Evolutionary conservation across 1,140 invertebrate genomes (phyloP), one percentile per base, ranked within the genome.

Genomic region (Procambarus clarkii): DNA sequence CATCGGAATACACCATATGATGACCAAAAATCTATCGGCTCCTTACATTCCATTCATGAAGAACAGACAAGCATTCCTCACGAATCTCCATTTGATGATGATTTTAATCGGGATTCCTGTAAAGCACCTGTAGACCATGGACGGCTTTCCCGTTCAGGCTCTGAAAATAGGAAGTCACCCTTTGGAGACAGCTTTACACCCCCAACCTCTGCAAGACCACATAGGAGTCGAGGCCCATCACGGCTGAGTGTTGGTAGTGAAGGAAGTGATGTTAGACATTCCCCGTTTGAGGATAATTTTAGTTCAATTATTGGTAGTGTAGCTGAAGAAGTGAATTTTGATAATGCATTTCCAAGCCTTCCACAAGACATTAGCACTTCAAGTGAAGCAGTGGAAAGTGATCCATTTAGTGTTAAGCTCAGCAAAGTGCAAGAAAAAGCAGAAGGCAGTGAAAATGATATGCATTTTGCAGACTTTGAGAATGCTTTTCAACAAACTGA

Each of bases 261-360:
- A 76, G 92, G 92, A 77, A 92, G 92, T 74, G 92, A 93, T 79
- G 74, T 91, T 60, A 93, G 91, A 71, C 92, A 92, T 58, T 93
- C 92, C 58, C 92, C 92, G 21, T 93, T 93, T 69, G 92, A 93
- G 34, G 92, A 93, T 64, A 93, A 93, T 84, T 93, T 93, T 83
- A 93, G 74, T 60, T 92, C 92, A 64, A 86, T 88, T 15, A 88
- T 92, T 74, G 91, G 91, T 74, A 93, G 91, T 83, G 92, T 92
- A 58, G 86, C 89, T 18, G 92, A 92, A 80, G 92, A 92, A 83
- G 92, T 91, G 18, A 91, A 81, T 54, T 92, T 91, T 88, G 92
- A 92, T 76, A 86, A 80, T 91, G 92, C 89, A 74, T 92, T 92
- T 71, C 81, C 92, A 21, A 92, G 92, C 80, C 69, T 92, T 24